Base-by-base conservation (phyloP, 2,113 vertebrate genomes). In the Rhabdomys dilectus region DNA sequence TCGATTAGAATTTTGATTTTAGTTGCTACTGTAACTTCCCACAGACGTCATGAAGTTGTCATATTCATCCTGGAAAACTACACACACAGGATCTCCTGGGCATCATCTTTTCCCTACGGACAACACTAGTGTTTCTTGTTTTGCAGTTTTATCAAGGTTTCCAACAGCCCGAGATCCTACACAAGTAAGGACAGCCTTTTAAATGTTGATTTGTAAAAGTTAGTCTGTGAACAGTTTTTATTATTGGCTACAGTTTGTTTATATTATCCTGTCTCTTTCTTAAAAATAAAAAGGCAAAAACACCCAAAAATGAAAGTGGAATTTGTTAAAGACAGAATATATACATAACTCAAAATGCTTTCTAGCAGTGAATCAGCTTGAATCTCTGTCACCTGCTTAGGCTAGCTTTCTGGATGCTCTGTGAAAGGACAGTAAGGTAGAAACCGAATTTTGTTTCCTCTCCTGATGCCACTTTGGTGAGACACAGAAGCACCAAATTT, bases 181-280 rank as follows among this genome's bases (percentile, higher is more conserved):
- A 4, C 0, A 0, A n/a, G 82, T 73, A 92, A 68, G 58, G 12
- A 8, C 29, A n/a, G 17, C 21, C 85, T 93, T 95, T 80, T 81
- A 93, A 68, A 91, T 87, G 56, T 73, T 39, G 13, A 88, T 81
- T 88, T 72, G 19, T 91, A 66, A 76, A 85, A 75, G 60, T n/a
- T 51, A 76, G 68, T 58, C 56, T 87, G 31, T 78, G 53, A 78
- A 17, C 66, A 87, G 31, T 45, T 91, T 85, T 87, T 94, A 92
- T 91, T 81, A 36, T 39, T 94, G 81, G 19, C 89, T 96, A n/a
- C 21, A 42, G 89, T 84, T 96, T 88, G 68, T 73, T 96, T 84
- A 42, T 62, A 80, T 62, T 62, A 75, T 48, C 17, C 56, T 73
- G n/a, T 80, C 70, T 88, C 72, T 26, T 64, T 64, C 62, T 64